Evolutionary conservation across 2,888 invertebrate genomes (phyloP).

Genomic region (Leptinotarsa juncta): DNA sequence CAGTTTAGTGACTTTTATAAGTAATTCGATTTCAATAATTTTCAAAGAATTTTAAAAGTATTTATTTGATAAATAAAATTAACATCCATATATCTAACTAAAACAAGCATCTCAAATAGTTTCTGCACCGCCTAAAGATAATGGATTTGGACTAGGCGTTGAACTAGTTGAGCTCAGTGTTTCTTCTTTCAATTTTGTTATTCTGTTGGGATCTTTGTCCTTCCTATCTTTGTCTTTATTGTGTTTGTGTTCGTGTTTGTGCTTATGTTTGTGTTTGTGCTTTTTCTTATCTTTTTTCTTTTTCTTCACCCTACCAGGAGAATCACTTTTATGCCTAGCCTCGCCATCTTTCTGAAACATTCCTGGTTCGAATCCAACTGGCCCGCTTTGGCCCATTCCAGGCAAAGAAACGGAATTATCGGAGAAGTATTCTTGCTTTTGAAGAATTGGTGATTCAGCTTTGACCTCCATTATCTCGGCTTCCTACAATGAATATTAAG

Average conservation of each 20-base stretch:
- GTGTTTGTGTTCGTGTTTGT: conserved; percentile 74
- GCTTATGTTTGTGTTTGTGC: conserved; percentile 92
- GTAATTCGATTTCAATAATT: too few relatives aligned
- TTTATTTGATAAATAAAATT: conserved; percentile 18
- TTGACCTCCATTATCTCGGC: conserved; percentile 59
- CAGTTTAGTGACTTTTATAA: too few relatives aligned
- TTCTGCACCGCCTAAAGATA: conserved; percentile 50
- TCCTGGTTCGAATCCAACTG: conserved; percentile 85
- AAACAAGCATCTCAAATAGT: conserved; percentile 40
- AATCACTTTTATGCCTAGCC: conserved; percentile 65
- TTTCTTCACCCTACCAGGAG: conserved; percentile 75
- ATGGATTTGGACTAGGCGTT: conserved; percentile 76
- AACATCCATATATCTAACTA: not conserved
- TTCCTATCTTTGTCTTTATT: conserved; percentile 66
- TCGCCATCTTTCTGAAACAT: conserved; percentile 78
- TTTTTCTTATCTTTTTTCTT: conserved; percentile 87
- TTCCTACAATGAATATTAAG: conserved; percentile 42
- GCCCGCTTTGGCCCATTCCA: conserved; percentile 78
- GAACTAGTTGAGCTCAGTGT: conserved; percentile 82
- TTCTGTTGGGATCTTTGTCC: conserved; percentile 69
- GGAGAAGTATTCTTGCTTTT: conserved; percentile 77
- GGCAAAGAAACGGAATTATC: conserved; percentile 86
- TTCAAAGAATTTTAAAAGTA: too few relatives aligned
- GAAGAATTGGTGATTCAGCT: conserved; percentile 51
- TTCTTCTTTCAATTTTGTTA: conserved; percentile 76